A percentile compares a stretch with the other conserved stretches of the same genome.
Evolutionary conservation across 2,888 invertebrate species (phyloP).

Genomic region (Thymelicus sylvestris): DNA sequence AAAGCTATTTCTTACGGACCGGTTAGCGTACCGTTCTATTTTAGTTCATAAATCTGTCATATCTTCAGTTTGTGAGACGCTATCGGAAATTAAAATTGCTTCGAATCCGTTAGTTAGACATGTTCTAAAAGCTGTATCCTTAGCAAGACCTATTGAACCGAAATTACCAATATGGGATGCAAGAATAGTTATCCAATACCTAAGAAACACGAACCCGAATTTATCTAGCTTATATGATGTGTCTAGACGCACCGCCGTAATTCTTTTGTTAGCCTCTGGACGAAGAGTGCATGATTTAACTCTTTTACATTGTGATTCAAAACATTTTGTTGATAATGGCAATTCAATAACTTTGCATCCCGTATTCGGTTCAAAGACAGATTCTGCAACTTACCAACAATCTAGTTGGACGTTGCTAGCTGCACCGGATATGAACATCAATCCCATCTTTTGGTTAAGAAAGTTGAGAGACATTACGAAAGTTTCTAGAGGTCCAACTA

Average conservation of each 20-base stretch:
- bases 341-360: conserved; percentile 40
- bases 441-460: conserved; percentile 37
- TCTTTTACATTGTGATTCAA: conserved; percentile 36
- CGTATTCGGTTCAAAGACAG: conserved; percentile 44
- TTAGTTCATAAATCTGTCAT: conserved; percentile 45
- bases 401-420: conserved; percentile 38
- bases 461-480: conserved; percentile 16
- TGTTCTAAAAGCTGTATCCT: conserved; percentile 39
- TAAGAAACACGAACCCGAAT: too few species aligned
- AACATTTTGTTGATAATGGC: conserved; percentile 36
- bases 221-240: conserved; percentile 37
- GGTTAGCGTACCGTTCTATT: conserved; percentile 41
- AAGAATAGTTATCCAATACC: conserved; percentile 21
- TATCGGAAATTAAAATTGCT: conserved; percentile 34
- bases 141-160: conserved; percentile 26
- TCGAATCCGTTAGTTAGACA: conserved; percentile 37
- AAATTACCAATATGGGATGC: conserved; percentile 42
- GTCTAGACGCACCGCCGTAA: conserved; percentile 33
- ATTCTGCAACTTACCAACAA: conserved; percentile 36
- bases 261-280: conserved; percentile 42
- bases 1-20: conserved; percentile 34
- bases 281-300: conserved; percentile 44
- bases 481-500: conserved; percentile 11
- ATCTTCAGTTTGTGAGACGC: conserved; percentile 40
- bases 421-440: conserved; percentile 34